Evolutionary conservation across 2,797 vertebrate species (phyloP).

Genomic region (Ibycter americanus): DNA sequence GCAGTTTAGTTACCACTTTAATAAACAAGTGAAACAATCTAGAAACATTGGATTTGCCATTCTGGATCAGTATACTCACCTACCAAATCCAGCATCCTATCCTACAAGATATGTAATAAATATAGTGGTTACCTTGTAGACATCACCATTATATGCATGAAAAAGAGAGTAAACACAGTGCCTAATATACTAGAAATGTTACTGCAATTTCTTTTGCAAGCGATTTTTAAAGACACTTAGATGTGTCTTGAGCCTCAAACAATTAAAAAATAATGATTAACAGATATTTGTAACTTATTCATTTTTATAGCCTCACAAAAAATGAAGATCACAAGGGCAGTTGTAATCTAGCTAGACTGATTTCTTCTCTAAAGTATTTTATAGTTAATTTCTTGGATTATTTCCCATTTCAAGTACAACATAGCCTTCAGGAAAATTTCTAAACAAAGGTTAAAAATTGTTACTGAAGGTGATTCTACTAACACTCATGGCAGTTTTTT

Average conservation of each 20-base stretch:
- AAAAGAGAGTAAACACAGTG: neutral
- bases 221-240: neutral
- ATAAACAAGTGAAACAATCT: neutral
- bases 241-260: neutral
- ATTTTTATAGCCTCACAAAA: neutral
- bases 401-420: neutral
- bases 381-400: neutral
- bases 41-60: neutral
- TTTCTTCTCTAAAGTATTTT: neutral
- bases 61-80: neutral
- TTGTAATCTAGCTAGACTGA: neutral
- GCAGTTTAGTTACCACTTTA: neutral
- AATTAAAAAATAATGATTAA: neutral
- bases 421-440: neutral
- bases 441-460: neutral
- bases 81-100: neutral
- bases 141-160: neutral
- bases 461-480: neutral
- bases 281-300: neutral
- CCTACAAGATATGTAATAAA: neutral
- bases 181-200: neutral
- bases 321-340: neutral
- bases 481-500: neutral
- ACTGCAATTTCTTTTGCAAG: neutral
- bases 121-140: neutral